Conservation (phyloP, 1,140 invertebrate species). For the Sminthurinus signatus region DNA sequence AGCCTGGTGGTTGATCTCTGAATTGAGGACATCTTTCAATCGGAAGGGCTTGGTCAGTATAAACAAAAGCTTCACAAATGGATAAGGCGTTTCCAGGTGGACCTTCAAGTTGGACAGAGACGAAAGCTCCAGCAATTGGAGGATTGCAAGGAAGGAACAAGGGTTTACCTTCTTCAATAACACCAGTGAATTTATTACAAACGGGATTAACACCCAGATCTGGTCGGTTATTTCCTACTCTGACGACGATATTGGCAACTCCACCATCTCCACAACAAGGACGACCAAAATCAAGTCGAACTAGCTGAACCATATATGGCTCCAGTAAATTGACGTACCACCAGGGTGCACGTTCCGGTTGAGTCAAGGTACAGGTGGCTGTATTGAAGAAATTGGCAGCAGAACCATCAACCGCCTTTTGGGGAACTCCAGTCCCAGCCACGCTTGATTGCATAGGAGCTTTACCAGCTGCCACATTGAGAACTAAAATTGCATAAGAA, state of each 20-base stretch:
- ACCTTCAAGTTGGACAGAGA: slow-evolving; percentile 81
- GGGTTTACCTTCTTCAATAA: slow-evolving; percentile 80
- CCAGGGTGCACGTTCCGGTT: slow-evolving; percentile 74
- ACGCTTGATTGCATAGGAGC: slow-evolving; percentile 90
- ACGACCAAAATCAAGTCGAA: slow-evolving; percentile 84
- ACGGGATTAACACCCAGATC: slow-evolving; percentile 87
- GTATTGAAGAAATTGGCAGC: slow-evolving; percentile 71
- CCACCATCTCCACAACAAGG: slow-evolving; percentile 72
- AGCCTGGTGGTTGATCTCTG: slow-evolving; percentile 82
- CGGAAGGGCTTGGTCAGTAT: slow-evolving; percentile 72
- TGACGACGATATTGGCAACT: slow-evolving; percentile 77
- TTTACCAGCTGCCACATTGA: slow-evolving; percentile 92
- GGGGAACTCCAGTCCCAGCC: slow-evolving; percentile 73
- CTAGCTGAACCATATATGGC: slow-evolving; percentile 90
- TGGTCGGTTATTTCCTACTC: slow-evolving; percentile 90
- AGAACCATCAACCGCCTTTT: slow-evolving; percentile 77
- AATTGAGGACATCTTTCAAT: slow-evolving; percentile 90
- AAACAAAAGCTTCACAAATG: slow-evolving; percentile 92
- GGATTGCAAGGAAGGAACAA: slow-evolving; percentile 88
- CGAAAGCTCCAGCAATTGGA: slow-evolving; percentile 90
- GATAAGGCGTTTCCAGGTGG: slow-evolving; percentile 63
- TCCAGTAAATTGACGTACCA: slow-evolving; percentile 94
- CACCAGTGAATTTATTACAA: slow-evolving; percentile 81
- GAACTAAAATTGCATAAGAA: slow-evolving; percentile 54
- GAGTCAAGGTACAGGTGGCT: slow-evolving; percentile 81